Evolutionary conservation across 2,113 vertebrate genomes (phyloP).

Genomic region (Rhadina sibilatrix): DNA sequence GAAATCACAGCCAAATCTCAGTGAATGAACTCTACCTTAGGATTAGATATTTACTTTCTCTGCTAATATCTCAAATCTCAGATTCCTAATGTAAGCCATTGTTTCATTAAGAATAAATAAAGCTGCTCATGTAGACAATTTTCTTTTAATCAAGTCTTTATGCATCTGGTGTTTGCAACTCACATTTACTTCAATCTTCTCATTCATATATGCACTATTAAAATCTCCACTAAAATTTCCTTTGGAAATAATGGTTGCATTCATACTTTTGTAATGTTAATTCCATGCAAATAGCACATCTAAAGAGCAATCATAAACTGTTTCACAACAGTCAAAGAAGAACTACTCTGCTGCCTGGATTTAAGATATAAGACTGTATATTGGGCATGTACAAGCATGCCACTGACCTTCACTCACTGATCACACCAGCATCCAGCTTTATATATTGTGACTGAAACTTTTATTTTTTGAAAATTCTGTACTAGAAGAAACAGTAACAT

Average conservation of each 20-base stretch:
- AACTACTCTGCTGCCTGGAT: neutral
- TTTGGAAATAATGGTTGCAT: neutral
- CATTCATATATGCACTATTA: neutral
- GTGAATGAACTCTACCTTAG: neutral
- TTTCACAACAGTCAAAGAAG: neutral
- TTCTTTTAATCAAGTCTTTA: neutral
- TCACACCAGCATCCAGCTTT: neutral
- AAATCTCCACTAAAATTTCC: neutral
- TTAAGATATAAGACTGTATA: neutral
- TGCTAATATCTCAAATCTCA: neutral
- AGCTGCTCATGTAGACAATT: neutral
- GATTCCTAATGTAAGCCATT: neutral
- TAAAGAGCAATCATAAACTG: neutral
- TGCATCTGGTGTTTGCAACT: neutral
- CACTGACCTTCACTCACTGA: neutral
- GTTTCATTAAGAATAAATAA: neutral
- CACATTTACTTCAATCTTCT: neutral
- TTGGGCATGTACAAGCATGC: neutral
- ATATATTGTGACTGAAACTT: neutral
- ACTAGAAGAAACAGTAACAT: neutral
- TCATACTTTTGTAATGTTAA: neutral
- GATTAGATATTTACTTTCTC: neutral
- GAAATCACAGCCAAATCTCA: neutral
- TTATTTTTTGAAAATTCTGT: neutral
- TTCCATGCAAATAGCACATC: neutral